These are phyloP conservation scores for Notocelia uddmanniana DNA, from an alignment of 2,888 invertebrate species.

Conservation along the genomic window DNA sequence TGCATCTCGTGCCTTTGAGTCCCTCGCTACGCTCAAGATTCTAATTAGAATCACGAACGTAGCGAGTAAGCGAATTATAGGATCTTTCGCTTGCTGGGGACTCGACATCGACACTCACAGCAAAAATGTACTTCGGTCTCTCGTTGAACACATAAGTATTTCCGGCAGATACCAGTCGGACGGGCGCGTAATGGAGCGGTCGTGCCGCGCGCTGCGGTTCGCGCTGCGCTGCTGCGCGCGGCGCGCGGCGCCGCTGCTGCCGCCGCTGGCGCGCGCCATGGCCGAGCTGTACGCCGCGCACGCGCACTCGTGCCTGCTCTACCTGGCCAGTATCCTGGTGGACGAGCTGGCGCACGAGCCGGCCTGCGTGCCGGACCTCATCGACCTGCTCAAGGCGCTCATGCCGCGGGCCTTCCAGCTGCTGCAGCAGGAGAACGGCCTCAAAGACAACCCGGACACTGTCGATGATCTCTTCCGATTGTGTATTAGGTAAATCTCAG, in stretches of 20 bases:
- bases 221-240: conserved; percentile 94
- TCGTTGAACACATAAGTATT: no score
- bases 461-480: conserved; percentile 98
- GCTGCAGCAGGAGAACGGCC: conserved; percentile 91
- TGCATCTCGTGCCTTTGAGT: no score
- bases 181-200: conserved; percentile 95
- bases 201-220: conserved; percentile 96
- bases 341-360: conserved; percentile 61
- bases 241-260: conserved; percentile 91
- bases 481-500: conserved; percentile 84
- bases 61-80: no score
- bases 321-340: conserved; percentile 95
- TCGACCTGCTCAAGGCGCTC: conserved; percentile 94
- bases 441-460: conserved; percentile 97
- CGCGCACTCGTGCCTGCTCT: conserved; percentile 96
- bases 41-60: no score
- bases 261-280: conserved; percentile 84
- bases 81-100: no score
- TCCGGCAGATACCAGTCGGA: conserved; percentile 83
- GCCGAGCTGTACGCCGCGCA: conserved; percentile 88
- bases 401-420: conserved; percentile 92
- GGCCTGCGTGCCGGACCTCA: conserved; percentile 91
- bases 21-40: no score
- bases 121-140: no score
- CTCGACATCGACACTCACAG: no score